Conservation (phyloP, 2,888 invertebrate species). For the Nomada hirtipes region DNA sequence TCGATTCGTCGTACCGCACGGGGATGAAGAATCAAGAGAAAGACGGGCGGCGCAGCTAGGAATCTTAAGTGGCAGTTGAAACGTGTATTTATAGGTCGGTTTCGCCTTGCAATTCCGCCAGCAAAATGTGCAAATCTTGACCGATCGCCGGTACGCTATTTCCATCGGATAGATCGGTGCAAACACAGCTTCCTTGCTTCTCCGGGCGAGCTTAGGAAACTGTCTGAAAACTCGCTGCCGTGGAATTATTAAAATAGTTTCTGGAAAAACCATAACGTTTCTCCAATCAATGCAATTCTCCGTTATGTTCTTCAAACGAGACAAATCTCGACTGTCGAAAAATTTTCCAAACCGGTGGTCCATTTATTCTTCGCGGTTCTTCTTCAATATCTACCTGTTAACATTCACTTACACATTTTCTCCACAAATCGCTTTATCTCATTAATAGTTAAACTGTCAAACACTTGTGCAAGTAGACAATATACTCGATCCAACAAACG, state of each 20-base stretch:
- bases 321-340: no score
- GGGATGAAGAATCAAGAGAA: background rate
- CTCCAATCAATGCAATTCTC: constrained; percentile 22
- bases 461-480: background rate
- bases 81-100: constrained; percentile 68
- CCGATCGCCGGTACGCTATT: constrained; percentile 51
- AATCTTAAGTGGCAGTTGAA: constrained; percentile 68
- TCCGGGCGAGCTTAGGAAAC: background rate
- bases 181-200: constrained; percentile 11
- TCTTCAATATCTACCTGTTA: background rate
- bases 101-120: constrained; percentile 55
- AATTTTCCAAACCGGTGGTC: no score
- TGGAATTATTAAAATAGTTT: constrained; percentile 35
- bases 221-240: background rate
- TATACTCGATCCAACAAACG: background rate
- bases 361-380: background rate
- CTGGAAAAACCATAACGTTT: constrained; percentile 10
- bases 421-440: background rate
- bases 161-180: constrained; percentile 52
- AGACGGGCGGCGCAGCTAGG: constrained; percentile 39
- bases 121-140: constrained; percentile 63
- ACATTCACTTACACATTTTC: background rate
- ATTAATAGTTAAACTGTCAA: background rate
- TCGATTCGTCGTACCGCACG: constrained; percentile 35
- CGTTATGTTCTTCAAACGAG: background rate